phyloP scores from a whole-genome alignment of 1,140 invertebrate genomes.

The Aphaenogaster ashmeadi region DNA sequence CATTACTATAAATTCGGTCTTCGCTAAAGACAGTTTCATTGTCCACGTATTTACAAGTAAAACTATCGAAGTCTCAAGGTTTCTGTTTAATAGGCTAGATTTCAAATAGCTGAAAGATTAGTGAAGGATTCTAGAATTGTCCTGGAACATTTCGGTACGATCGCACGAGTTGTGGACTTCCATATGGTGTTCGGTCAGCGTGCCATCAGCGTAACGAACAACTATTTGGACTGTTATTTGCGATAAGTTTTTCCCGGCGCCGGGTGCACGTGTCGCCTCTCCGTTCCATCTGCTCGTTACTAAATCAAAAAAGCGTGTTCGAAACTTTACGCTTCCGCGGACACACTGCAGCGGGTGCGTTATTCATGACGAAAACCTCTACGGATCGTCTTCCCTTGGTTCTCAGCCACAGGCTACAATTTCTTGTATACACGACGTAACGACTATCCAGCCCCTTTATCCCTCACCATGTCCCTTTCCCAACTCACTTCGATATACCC shows the following conservation, averaged over 20 bases:
- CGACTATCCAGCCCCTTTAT: constrained; percentile 43
- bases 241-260: constrained; percentile 49
- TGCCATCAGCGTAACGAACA: constrained; percentile 57
- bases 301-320: constrained; percentile 60
- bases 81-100: background rate
- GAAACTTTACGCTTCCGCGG: constrained; percentile 60
- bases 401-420: constrained; percentile 69
- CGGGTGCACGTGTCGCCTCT: constrained; percentile 52
- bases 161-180: constrained; percentile 36
- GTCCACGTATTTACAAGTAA: background rate
- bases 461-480: background rate
- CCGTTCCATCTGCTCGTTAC: constrained; percentile 58
- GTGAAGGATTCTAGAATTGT: constrained; percentile 13
- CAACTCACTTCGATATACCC: constrained; percentile 21
- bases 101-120: background rate
- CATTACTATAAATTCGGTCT: background rate
- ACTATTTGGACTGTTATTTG: constrained; percentile 61
- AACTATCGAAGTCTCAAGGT: background rate
- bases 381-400: constrained; percentile 68
- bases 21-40: background rate
- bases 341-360: constrained; percentile 66
- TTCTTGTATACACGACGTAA: constrained; percentile 72
- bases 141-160: constrained; percentile 3
- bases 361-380: constrained; percentile 76
- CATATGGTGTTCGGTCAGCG: constrained; percentile 50